phyloP scores from a whole-genome alignment of 2,888 invertebrate species.

The Venusia cambrica region DNA sequence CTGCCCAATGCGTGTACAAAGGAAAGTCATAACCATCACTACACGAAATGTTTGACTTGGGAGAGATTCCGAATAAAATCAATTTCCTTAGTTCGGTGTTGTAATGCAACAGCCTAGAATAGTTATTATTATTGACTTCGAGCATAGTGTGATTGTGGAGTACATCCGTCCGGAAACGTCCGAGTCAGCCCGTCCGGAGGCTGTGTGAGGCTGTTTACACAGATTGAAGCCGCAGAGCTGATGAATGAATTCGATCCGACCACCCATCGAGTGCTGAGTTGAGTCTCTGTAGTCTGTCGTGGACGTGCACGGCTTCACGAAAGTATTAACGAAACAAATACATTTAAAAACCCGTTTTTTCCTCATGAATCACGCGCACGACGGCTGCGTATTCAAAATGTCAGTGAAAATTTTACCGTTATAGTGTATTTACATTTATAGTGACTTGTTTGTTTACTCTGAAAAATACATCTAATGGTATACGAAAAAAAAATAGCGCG shows the following conservation, averaged over 20 bases:
- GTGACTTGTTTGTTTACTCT: no score
- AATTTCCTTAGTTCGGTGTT: conserved; percentile 1
- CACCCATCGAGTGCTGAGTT: conserved; percentile 64
- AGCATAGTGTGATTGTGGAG: conserved; percentile 10
- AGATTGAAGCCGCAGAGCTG: conserved; percentile 46
- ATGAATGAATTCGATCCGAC: conserved; percentile 57
- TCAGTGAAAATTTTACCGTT: no score
- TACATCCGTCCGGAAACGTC: conserved; percentile 72
- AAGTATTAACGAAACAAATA: conserved; percentile 36
- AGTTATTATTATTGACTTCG: conserved; percentile 9
- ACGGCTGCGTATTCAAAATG: no score
- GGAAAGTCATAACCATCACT: no score
- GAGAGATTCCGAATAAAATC: conserved; percentile 2
- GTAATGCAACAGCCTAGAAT: conserved; percentile 3
- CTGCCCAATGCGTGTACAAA: no score
- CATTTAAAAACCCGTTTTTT: not conserved
- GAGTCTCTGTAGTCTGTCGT: conserved; percentile 53
- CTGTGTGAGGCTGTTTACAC: conserved; percentile 66
- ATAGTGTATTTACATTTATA: no score
- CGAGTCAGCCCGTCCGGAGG: conserved; percentile 41
- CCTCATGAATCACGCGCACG: no score
- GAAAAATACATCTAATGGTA: no score
- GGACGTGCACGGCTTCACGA: conserved; percentile 35
- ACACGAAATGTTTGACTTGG: no score
- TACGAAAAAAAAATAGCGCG: no score